Evolutionary conservation across 2,797 vertebrate genomes (phyloP).

Genomic region (Brachyrhaphis roseni): DNA sequence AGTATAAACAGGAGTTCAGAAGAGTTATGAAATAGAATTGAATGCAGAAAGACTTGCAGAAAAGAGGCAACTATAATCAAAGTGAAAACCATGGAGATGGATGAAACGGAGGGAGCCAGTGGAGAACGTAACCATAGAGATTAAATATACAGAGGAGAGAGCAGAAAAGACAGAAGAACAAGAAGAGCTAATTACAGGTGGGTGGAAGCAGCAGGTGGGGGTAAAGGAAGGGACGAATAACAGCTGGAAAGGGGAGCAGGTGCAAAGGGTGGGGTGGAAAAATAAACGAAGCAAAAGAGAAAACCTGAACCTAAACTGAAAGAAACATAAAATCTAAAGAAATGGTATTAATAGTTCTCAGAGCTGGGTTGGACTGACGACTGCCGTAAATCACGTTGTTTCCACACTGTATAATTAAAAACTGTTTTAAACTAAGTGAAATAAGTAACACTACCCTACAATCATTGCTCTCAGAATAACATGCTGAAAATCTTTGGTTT

Average conservation of each 20-base stretch:
- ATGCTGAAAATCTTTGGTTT: slow-evolving; percentile 19
- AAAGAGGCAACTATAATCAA: not conserved
- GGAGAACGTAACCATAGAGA: not conserved
- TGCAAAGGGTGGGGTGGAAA: not conserved
- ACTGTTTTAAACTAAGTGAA: slow-evolving; percentile 26
- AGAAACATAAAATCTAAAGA: not conserved
- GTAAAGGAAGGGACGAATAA: not conserved
- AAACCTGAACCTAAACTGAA: not conserved
- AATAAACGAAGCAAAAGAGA: not conserved
- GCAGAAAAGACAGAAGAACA: not conserved
- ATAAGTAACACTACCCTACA: slow-evolving; percentile 15
- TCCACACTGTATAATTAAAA: slow-evolving; percentile 31
- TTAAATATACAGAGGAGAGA: not conserved
- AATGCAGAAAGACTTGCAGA: not conserved
- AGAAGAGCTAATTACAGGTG: not conserved
- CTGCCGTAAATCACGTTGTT: slow-evolving; percentile 29
- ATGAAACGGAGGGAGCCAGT: not conserved
- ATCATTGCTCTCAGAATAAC: slow-evolving; percentile 25
- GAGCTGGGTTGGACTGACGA: no score
- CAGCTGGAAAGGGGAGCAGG: not conserved
- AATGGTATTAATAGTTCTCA: not conserved
- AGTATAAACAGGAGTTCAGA: not conserved
- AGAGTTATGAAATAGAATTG: not conserved
- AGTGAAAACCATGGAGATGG: no score
- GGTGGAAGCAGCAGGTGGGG: not conserved